These are phyloP conservation scores for Sinhomidia bicolor DNA, from an alignment of 2,888 invertebrate species.

Conservation along the genomic window DNA sequence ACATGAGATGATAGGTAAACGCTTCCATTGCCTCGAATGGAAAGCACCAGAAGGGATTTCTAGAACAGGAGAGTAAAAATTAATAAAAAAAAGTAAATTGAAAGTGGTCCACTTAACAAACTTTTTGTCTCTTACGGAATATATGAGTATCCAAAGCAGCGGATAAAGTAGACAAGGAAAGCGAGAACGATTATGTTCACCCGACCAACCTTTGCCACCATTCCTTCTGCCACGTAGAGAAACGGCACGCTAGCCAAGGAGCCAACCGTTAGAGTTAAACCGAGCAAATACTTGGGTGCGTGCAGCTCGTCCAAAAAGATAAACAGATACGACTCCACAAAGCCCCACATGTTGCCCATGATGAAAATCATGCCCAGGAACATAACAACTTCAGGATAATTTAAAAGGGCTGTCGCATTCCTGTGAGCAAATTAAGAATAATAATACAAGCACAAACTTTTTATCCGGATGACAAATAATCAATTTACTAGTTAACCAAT, in stretches of 20 bases:
- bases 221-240: constrained; percentile 91
- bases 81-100: background rate
- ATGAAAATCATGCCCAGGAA: constrained; percentile 92
- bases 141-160: constrained; percentile 91
- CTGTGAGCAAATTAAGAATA: constrained; percentile 62
- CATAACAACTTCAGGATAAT: constrained; percentile 89
- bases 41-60: constrained; percentile 94
- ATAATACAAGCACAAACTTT: background rate
- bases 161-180: constrained; percentile 91
- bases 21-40: constrained; percentile 94
- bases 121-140: constrained; percentile 86
- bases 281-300: constrained; percentile 91
- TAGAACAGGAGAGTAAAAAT: constrained; percentile 81
- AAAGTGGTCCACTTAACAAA: background rate
- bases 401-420: constrained; percentile 72
- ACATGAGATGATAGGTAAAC: constrained; percentile 92
- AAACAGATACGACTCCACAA: constrained; percentile 94
- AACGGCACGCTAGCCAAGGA: constrained; percentile 92
- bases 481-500: too few relatives aligned
- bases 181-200: constrained; percentile 92
- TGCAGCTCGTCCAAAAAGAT: constrained; percentile 92
- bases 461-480: background rate
- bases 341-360: constrained; percentile 93
- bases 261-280: constrained; percentile 92
- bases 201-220: constrained; percentile 90